phyloP scores from a whole-genome alignment of 2,888 invertebrate genomes.

The Cryptophagus acutangulus region DNA sequence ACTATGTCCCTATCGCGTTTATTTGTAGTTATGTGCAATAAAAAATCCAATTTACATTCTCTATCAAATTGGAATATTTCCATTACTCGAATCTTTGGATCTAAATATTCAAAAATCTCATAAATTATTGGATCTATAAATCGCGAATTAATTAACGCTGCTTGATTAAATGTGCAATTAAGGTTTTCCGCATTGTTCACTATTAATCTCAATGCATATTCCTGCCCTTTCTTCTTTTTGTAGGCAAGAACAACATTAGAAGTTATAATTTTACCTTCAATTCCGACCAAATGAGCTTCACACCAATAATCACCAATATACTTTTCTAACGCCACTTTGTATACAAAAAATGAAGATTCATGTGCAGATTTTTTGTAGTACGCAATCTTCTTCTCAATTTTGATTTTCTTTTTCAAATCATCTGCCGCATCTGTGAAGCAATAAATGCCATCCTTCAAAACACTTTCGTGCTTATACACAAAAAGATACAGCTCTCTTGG shows the following conservation, averaged over 20 bases:
- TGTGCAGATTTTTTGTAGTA: slow-evolving; percentile 12
- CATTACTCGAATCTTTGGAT: slow-evolving; percentile 46
- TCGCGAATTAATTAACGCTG: neutral
- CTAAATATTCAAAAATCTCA: slow-evolving; percentile 10
- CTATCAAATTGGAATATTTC: slow-evolving; percentile 51
- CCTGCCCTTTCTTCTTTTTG: slow-evolving; percentile 33
- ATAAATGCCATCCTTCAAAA: slow-evolving; percentile 54
- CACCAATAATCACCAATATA: slow-evolving; percentile 63
- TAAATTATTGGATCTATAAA: slow-evolving; percentile 13
- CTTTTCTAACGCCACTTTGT: slow-evolving; percentile 51
- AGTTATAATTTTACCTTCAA: slow-evolving; percentile 44
- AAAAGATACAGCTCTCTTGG: slow-evolving; percentile 42
- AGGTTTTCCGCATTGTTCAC: slow-evolving; percentile 33
- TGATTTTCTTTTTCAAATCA: slow-evolving; percentile 49
- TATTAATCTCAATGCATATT: slow-evolving; percentile 37
- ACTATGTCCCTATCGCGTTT: slow-evolving; percentile 12
- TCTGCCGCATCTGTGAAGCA: slow-evolving; percentile 58
- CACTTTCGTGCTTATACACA: slow-evolving; percentile 54
- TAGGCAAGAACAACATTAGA: slow-evolving; percentile 53
- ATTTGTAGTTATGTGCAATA: slow-evolving; percentile 48
- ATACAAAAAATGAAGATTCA: slow-evolving; percentile 36
- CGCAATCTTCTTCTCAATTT: slow-evolving; percentile 14
- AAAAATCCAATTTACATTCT: slow-evolving; percentile 43
- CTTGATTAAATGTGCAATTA: slow-evolving; percentile 14
- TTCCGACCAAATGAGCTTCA: slow-evolving; percentile 52